phyloP scores from a whole-genome alignment of 1,140 invertebrate genomes.

The Steinernema feltiae region DNA sequence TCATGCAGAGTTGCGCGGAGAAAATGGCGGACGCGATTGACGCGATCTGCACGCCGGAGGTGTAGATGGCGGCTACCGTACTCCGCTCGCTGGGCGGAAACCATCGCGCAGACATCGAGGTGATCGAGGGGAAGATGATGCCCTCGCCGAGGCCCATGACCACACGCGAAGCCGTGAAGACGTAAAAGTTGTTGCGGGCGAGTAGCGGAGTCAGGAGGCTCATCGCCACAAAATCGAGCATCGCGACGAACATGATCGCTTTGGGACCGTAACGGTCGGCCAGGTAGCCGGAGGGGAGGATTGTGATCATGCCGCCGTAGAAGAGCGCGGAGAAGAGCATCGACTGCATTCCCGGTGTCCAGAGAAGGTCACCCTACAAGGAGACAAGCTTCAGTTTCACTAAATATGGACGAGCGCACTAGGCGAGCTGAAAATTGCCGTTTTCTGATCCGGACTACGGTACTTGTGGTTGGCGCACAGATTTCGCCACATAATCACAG shows the following conservation, averaged over 20 bases:
- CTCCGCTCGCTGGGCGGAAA: slow-evolving; percentile 16
- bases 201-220: slow-evolving; percentile 2
- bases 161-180: neutral
- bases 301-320: slow-evolving; percentile 15
- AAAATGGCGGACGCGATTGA: neutral
- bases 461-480: no score
- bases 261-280: slow-evolving; percentile 16
- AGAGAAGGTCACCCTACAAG: slow-evolving; percentile 13
- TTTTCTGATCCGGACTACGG: no score
- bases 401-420: neutral
- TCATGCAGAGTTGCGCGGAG: neutral
- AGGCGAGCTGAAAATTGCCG: no score
- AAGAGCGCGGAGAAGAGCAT: slow-evolving; percentile 17
- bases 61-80: slow-evolving; percentile 12
- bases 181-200: neutral
- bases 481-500: no score
- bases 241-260: slow-evolving; percentile 11
- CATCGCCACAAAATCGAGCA: neutral
- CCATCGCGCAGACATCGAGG: slow-evolving; percentile 7
- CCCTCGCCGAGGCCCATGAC: slow-evolving; percentile 20
- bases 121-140: slow-evolving; percentile 10
- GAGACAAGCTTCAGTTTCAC: neutral
- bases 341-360: neutral
- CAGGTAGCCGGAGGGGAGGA: slow-evolving; percentile 7
- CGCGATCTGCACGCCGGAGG: slow-evolving; percentile 1